Evolutionary conservation across 2,888 invertebrate genomes (phyloP), one percentile per base, ranked within the genome.

Genomic region (Agrotis segetum): DNA sequence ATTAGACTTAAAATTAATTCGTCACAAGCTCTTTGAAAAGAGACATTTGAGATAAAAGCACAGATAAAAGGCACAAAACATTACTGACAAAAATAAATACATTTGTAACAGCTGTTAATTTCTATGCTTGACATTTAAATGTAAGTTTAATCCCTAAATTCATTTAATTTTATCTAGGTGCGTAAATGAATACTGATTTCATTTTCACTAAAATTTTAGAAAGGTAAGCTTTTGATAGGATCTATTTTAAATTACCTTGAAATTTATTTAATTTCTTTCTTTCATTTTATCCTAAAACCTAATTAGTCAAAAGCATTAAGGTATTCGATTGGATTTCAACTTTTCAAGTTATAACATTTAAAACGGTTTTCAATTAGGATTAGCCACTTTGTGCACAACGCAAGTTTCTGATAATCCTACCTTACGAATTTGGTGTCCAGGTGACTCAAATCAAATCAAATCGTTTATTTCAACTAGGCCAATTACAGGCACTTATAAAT

Each of bases 261-360:
- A 29, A 46, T 14, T 2, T n/a, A 24, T 24, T 52, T 52, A 50
- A 50, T 21, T 19, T 46, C 50, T 40, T 52, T 52, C 7, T 24
- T 44, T 49, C 13, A 16, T 47, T 24, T 76, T 52, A 1, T 62
- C 2, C 56, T 17, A 67, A 56, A 46, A 76, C 17, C 24, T 44
- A 67, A 67, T 75, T 67, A 46, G 34, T 75, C 16, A 55, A 34
- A 34, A 44, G 49, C 21, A 58, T 46, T 61, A 17, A 16, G 19
- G 34, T 69, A 44, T 70, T 47, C 4, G 6, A 67, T 21, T 29
- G 17, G 14, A 16, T 47, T 55, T 55, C 9, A 40, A 40, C 11
- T 40, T 47, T 55, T 55, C 9, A 40, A 40, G 40, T 40, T 40
- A 34, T 7, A 34, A 7, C 34, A 34, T 7, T 34, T 34, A 34